Percentiles rank a stretch among this genome's conserved stretches.
Evolutionary conservation across 30 jellyfish, hydroid and myxozoan genomes (phyloP).

Genomic region (Cassiopea xamachana): DNA sequence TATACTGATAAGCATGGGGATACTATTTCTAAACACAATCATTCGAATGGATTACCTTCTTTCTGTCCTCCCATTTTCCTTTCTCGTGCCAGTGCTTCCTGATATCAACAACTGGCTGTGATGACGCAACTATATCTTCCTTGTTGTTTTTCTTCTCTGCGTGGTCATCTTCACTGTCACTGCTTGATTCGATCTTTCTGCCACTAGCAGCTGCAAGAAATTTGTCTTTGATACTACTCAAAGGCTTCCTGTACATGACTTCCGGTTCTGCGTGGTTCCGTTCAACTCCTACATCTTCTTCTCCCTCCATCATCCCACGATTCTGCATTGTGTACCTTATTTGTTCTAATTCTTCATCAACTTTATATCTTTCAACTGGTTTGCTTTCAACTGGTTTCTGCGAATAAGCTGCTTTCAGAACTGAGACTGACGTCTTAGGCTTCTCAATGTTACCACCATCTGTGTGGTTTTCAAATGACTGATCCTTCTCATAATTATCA

Average conservation of each 20-base stretch:
- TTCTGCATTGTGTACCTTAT: constrained; percentile 49
- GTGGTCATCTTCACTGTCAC: constrained; percentile 67
- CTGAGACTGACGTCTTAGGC: constrained; percentile 57
- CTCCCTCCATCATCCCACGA: constrained; percentile 53
- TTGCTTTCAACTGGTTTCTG: constrained; percentile 22
- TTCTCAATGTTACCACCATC: constrained; percentile 34
- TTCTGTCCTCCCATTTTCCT: constrained; percentile 40
- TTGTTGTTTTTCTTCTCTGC: constrained; percentile 38
- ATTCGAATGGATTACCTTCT: constrained; percentile 21
- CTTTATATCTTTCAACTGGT: constrained; percentile 59
- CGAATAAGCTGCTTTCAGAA: constrained; percentile 56
- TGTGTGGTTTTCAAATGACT: constrained; percentile 47
- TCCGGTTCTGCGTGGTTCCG: constrained; percentile 35
- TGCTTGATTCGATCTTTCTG: constrained; percentile 39
- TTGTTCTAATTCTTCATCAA: constrained; percentile 62
- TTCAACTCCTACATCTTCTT: constrained; percentile 16
- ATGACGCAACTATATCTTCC: constrained; percentile 53
- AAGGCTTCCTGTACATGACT: constrained; percentile 54
- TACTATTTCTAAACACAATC: too few species aligned
- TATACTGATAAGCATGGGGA: too few species aligned
- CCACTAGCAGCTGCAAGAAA: constrained; percentile 80
- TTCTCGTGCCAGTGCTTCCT: constrained; percentile 54
- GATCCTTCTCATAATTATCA: constrained; percentile 66
- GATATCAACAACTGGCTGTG: constrained; percentile 41
- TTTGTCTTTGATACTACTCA: constrained; percentile 67